These are phyloP conservation scores for Formica aserva DNA, from an alignment of 2,888 invertebrate species.

Conservation along the genomic window DNA sequence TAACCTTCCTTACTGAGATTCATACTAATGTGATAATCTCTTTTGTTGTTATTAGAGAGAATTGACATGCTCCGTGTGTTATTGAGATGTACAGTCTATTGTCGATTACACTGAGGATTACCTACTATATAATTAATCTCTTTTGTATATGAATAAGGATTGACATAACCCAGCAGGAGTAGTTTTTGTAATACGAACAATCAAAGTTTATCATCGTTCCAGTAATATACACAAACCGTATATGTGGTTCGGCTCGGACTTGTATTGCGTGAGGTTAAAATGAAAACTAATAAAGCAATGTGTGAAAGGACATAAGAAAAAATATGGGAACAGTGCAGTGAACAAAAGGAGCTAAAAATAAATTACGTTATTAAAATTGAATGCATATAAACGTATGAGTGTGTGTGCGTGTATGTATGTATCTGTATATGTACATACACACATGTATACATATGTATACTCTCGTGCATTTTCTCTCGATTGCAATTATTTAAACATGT, in stretches of 20 bases:
- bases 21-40: constrained; percentile 73
- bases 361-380: constrained; percentile 46
- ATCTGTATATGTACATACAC: neutral
- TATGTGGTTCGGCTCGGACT: constrained; percentile 64
- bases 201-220: constrained; percentile 72
- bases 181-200: constrained; percentile 75
- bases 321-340: constrained; percentile 38
- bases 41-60: constrained; percentile 67
- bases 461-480: constrained; percentile 28
- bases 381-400: constrained; percentile 14
- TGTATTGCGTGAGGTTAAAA: constrained; percentile 60
- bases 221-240: constrained; percentile 64
- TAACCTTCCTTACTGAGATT: constrained; percentile 78
- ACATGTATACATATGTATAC: neutral
- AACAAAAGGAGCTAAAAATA: constrained; percentile 21
- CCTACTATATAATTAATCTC: constrained; percentile 72
- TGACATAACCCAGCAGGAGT: constrained; percentile 66
- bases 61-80: constrained; percentile 65
- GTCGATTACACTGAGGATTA: constrained; percentile 63
- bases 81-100: constrained; percentile 70
- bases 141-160: constrained; percentile 74
- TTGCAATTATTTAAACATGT: neutral
- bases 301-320: constrained; percentile 39
- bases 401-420: neutral
- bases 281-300: constrained; percentile 65